Evolutionary conservation across 1,140 invertebrate species (phyloP).

Genomic region (Zaprionus taronus): DNA sequence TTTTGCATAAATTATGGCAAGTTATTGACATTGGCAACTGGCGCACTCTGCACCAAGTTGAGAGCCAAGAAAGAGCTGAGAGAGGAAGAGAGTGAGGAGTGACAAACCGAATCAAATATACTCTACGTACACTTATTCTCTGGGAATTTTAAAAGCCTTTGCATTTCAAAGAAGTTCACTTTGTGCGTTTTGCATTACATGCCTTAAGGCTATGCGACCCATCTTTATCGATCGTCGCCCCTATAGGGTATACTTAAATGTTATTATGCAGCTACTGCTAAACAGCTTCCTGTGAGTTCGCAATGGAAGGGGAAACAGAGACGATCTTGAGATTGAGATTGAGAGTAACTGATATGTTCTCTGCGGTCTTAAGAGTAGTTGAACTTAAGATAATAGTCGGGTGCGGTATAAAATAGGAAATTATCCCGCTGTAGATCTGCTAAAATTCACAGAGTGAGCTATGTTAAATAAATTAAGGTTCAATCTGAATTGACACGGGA

Average conservation of each 20-base stretch:
- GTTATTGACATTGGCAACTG: constrained; percentile 29
- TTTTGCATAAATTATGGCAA: constrained; percentile 69
- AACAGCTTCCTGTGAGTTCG: background rate
- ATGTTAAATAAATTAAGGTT: background rate
- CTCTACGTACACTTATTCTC: background rate
- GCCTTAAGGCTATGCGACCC: background rate
- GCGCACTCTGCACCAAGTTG: background rate
- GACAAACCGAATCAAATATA: background rate
- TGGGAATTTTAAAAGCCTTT: background rate
- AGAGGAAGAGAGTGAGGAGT: background rate
- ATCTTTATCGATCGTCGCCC: background rate
- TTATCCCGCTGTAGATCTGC: background rate
- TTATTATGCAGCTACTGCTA: constrained; percentile 24
- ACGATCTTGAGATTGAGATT: constrained; percentile 2
- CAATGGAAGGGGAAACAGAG: background rate
- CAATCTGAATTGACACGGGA: too few species aligned
- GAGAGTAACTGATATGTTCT: constrained; percentile 20
- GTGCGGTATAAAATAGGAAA: background rate
- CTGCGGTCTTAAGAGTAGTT: background rate
- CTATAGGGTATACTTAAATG: background rate
- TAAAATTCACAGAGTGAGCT: background rate
- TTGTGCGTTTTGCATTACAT: background rate
- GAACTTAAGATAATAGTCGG: background rate
- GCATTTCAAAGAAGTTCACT: background rate
- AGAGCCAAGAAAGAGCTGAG: background rate